Evolutionary conservation across 2,113 vertebrate species (phyloP), one percentile per base, ranked within the genome.

Genomic region (Phrynocephalus versicolor): DNA sequence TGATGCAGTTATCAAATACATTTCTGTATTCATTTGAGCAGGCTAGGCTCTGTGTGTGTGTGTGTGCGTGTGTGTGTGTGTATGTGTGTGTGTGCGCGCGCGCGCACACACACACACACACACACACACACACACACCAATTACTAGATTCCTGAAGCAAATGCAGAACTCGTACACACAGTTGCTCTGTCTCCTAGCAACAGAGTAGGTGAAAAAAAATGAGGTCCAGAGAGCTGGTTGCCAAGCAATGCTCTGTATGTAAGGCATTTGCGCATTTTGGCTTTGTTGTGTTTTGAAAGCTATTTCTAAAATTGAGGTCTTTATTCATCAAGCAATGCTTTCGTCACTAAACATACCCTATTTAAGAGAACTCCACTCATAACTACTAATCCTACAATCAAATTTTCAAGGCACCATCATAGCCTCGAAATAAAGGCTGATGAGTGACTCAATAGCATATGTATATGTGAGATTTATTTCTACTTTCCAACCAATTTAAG

Each of bases 111-210:
- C 85, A 89, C 85, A 90, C 91, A 85, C n/a, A 84, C 89, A 64
- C 82, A 92, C 89, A 88, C 85, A 89, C 85, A 90, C 91, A 84
- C 91, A 94, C 85, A 90, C 84, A 83, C 92, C 89, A 92, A 93
- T 94, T 94, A 94, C 92, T 92, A 92, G 87, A 83, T 92, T 90
- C 91, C 92, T 58, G 45, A 84, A 91, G 90, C 92, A 89, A 94
- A 85, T 90, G 85, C 89, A 84, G 92, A 90, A 90, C 90, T 92
- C 91, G 90, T 92, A 91, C 90, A 91, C 93, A 91, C 84, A 91
- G 88, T 87, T 82, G 88, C 92, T 58, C 30, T 9, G 91, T 95
- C 86, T 90, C 95, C 91, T 95, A 95, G 94, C 94, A 95, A 95
- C 94, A 72, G 41, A 71, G 86, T 72, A 75, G 87, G 89, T 91